Conservation (phyloP, 2,113 vertebrate species). For the Prinia subflava region DNA sequence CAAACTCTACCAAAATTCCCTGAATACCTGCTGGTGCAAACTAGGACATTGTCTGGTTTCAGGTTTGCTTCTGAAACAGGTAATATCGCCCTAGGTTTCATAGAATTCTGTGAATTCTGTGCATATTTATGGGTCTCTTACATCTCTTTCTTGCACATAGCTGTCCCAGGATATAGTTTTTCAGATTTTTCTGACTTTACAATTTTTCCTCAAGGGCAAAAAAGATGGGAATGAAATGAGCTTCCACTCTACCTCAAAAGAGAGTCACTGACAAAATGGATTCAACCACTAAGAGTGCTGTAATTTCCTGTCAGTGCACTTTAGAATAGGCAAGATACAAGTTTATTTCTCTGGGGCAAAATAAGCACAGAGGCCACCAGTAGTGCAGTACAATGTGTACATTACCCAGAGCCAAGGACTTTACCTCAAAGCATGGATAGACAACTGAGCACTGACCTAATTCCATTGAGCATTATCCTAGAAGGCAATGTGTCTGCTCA, state of each 20-base stretch:
- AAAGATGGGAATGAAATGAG: background rate
- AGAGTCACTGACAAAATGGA: background rate
- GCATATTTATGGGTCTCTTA: background rate
- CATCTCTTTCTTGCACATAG: background rate
- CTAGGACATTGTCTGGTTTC: background rate
- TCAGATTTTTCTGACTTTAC: background rate
- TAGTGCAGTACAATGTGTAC: background rate
- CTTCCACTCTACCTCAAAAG: background rate
- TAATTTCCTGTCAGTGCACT: background rate
- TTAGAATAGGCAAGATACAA: background rate
- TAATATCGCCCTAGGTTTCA: background rate
- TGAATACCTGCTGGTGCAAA: background rate
- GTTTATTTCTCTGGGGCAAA: background rate
- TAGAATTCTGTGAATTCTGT: background rate
- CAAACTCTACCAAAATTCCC: background rate
- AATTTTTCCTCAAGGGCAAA: background rate
- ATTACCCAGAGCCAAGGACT: background rate
- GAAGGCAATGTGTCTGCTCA: background rate
- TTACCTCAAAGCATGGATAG: background rate
- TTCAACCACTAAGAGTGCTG: background rate
- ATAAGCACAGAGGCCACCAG: background rate
- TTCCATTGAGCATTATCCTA: background rate
- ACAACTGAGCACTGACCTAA: background rate
- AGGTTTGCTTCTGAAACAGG: background rate
- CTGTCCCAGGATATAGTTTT: background rate